These are phyloP conservation scores for Philonicus albiceps DNA, from an alignment of 2,888 invertebrate species.

Conservation along the genomic window DNA sequence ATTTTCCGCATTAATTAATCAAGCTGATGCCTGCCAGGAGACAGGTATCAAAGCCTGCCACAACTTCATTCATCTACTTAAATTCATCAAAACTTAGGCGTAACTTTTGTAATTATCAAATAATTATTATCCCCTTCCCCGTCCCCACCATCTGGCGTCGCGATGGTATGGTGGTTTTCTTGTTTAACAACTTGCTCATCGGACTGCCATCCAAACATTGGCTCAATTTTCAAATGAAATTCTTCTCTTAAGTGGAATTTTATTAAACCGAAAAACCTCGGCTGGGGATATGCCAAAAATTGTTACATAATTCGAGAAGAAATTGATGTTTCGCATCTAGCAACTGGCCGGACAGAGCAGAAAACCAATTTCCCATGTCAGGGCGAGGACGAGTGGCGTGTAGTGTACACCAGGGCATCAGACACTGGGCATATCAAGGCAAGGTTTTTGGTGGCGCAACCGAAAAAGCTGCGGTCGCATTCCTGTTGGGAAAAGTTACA, in stretches of 20 bases:
- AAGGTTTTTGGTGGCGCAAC: neutral
- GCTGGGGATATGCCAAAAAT: neutral
- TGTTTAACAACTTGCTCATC: neutral
- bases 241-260: neutral
- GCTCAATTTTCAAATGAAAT: neutral
- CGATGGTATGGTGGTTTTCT: neutral
- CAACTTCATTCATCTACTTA: neutral
- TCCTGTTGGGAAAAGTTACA: neutral
- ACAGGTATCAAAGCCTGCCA: neutral
- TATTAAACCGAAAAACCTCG: neutral
- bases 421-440: neutral
- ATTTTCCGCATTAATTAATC: neutral
- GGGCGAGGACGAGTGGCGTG: neutral
- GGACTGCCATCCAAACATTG: neutral
- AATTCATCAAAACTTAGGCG: neutral
- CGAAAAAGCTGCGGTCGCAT: slow-evolving; percentile 13
- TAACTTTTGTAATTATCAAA: neutral
- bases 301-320: neutral
- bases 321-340: slow-evolving; percentile 13
- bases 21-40: neutral
- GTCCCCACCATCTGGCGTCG: neutral
- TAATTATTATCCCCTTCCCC: neutral
- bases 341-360: neutral
- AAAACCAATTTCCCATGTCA: slow-evolving; percentile 24
- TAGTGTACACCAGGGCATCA: neutral